Evolutionary conservation across 2,888 invertebrate genomes (phyloP), one percentile per base, ranked within the genome.

Genomic region (Pharmacophagus antenor): DNA sequence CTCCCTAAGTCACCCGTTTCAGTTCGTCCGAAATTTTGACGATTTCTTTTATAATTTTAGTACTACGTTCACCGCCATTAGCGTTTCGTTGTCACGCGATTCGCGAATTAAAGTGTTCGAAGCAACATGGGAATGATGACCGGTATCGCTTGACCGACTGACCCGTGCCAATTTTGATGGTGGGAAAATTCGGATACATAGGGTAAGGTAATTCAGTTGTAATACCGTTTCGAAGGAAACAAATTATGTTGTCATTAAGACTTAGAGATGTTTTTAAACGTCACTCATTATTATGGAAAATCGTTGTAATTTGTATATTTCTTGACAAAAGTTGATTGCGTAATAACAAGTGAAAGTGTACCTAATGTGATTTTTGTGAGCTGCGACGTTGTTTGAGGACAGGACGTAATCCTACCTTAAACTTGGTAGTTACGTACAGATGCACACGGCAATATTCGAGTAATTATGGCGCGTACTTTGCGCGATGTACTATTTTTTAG

Each of bases 91-190:
- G 41, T 18, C 58, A 58, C 58, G 58, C 58, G 46, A 58, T 58
- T 47, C 20, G 37, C 58, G 52, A 58, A 48, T 58, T 47, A 53
- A 52, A 37, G 10, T 46, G n/a, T 27, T 27, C 17, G 27, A 20
- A 44, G 44, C 31, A n/a, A 21, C n/a, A 22, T 37, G 12, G 18
- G 2, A 4, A 21, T 15, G 18, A 31, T 37, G 37, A 17, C 23
- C 52, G 52, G 52, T 52, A 58, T 53, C 18, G 47, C 41, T 52
- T 58, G 47, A 25, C 46, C 37, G 21, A 25, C 15, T 58, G 46
- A 37, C 20, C 18, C 25, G 5, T 1, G 25, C 18, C 31, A 41
- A 27, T 37, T 52, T 52, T 25, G 37, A 15, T 17, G 22, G 52
- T 47, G 47, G 12, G 17, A 52, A 58, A 47, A n/a, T n/a, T n/a